Base-by-base conservation (phyloP, 2,113 vertebrate species). In the Brevimyrus niger region DNA sequence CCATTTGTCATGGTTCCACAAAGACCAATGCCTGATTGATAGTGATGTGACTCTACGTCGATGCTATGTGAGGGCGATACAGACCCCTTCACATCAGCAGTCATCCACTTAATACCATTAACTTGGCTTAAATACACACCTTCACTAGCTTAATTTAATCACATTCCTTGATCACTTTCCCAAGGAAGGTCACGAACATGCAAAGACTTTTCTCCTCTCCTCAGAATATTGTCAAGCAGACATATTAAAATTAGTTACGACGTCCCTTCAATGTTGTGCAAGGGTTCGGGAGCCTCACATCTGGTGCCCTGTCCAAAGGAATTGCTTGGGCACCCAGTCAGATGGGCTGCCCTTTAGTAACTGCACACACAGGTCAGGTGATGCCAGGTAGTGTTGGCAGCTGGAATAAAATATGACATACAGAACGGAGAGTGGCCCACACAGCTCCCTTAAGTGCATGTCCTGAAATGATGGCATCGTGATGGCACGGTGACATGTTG, bases 401-500 rank as follows among this genome's bases (percentile, higher is more conserved):
- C 46, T 48, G 46, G 46, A 51, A 53, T 35, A 11, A 53, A n/a
- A 27, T 35, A 69, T 5, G 61, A 69, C 61, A 13, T 73, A 5
- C 23, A 48, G 42, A 88, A 27, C 8, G 3, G 10, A 21, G 19
- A 23, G 23, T 21, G 27, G 6, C 44, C 46, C 46, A 8, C 23
- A 88, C 55, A 80, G 15, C 47, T 27, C 76, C 86, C 48, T 48
- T 58, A 89, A 80, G 19, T 82, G 69, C 42, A 53, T 86, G 50
- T 61, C 27, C 27, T 15, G 47, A 4, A 47, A 80, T 21, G n/a
- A n/a, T n/a, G n/a, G n/a, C n/a, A n/a, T n/a, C n/a, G 8, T 53
- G 46, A 80, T 85, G 65, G 82, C 55, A 69, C 89, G 48, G 84
- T 76, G 38, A 84, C 61, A n/a, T 89, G 65, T 48, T 55, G 69